A percentile compares a stretch with the other conserved stretches of the same genome.
phyloP scores from a whole-genome alignment of 1,140 invertebrate species.

The Drosophila pallidifrons region DNA sequence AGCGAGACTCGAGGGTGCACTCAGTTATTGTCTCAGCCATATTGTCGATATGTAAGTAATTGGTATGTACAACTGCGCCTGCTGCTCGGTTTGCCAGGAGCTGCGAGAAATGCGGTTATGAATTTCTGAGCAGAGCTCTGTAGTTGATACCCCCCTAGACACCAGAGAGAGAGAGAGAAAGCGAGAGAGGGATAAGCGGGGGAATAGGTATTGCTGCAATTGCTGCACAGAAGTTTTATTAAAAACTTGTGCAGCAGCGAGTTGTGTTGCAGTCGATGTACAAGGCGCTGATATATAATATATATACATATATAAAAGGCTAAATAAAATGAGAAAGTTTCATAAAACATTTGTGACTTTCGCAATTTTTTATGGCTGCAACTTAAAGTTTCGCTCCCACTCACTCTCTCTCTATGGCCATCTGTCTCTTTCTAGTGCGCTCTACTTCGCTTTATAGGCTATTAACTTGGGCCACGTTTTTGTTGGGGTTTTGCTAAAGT shows the following conservation, averaged over 20 bases:
- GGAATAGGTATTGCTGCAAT: constrained; percentile 33
- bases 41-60: constrained; percentile 81
- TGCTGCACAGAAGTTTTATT: constrained; percentile 69
- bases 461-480: constrained; percentile 32
- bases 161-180: neutral
- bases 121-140: constrained; percentile 69
- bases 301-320: constrained; percentile 44
- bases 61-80: constrained; percentile 79
- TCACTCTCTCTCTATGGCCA: neutral
- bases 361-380: constrained; percentile 73
- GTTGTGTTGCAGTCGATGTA: constrained; percentile 50
- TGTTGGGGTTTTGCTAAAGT: constrained; percentile 33
- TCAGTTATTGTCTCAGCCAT: constrained; percentile 59
- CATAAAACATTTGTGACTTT: constrained; percentile 81
- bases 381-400: constrained; percentile 61
- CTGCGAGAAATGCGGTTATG: constrained; percentile 73
- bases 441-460: constrained; percentile 17
- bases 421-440: neutral
- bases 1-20: constrained; percentile 1
- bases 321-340: constrained; percentile 78
- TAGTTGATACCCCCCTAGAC: constrained; percentile 22
- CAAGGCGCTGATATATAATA: constrained; percentile 34
- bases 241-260: constrained; percentile 69
- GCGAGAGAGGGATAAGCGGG: neutral
- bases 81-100: constrained; percentile 43